A percentile compares a stretch with the other conserved stretches of the same genome.
These are phyloP conservation scores for Heterohyrax brucei DNA, from an alignment of 2,797 vertebrate species.

Conservation along the genomic window DNA sequence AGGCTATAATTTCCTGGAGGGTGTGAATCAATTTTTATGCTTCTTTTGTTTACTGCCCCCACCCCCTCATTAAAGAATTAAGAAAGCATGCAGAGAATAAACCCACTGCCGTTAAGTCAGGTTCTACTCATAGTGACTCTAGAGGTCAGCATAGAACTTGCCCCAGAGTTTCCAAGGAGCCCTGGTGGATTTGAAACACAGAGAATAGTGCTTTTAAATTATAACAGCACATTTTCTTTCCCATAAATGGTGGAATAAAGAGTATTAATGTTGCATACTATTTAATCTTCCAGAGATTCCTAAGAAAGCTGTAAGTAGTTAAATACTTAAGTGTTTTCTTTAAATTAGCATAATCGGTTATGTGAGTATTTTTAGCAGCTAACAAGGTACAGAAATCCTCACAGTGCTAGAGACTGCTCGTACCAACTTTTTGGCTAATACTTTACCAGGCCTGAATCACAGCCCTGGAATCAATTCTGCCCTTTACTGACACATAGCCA, in stretches of 20 bases:
- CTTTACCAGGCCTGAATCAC: slow-evolving; percentile 88
- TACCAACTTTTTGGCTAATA: slow-evolving; percentile 79
- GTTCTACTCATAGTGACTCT: no score
- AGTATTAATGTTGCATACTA: slow-evolving; percentile 56
- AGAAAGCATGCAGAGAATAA: no score
- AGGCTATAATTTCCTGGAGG: slow-evolving; percentile 8
- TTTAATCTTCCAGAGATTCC: slow-evolving; percentile 67
- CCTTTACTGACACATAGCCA: slow-evolving; percentile 87
- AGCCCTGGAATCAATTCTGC: slow-evolving; percentile 86
- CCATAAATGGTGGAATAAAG: slow-evolving; percentile 30
- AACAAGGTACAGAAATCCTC: slow-evolving; percentile 82
- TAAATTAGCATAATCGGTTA: slow-evolving; percentile 88
- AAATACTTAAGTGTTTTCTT: slow-evolving; percentile 85
- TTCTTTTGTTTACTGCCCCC: neutral
- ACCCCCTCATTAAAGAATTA: no score
- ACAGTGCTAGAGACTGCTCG: slow-evolving; percentile 79
- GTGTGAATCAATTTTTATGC: neutral
- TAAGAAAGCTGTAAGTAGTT: slow-evolving; percentile 74
- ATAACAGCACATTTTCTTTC: neutral
- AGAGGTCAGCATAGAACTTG: no score
- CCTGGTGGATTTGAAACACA: neutral
- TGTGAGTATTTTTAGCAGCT: slow-evolving; percentile 84
- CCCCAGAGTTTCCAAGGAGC: no score
- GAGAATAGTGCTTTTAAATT: neutral
- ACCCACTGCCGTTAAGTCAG: no score